Evolutionary conservation across 2,888 invertebrate species (phyloP).

Genomic region (Meteorus colon): DNA sequence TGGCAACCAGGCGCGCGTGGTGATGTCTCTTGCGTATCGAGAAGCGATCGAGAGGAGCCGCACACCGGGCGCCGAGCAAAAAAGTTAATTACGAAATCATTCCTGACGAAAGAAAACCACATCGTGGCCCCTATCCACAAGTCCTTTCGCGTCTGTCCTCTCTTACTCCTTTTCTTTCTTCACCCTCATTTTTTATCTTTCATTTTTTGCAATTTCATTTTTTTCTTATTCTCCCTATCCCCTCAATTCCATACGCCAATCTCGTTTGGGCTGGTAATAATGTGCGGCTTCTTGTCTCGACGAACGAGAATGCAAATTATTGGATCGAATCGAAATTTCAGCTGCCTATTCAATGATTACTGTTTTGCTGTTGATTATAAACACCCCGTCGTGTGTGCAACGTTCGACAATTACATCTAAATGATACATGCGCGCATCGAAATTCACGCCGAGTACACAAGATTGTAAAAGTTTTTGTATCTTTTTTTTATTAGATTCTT

Average conservation of each 20-base stretch:
- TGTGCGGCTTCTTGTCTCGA: constrained; percentile 64
- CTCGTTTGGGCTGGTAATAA: constrained; percentile 64
- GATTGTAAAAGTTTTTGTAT: too few species aligned
- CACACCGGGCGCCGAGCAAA: constrained; percentile 54
- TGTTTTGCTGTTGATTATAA: constrained; percentile 34
- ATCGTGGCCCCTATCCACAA: constrained; percentile 38
- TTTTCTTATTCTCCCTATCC: constrained; percentile 37
- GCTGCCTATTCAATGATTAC: constrained; percentile 54
- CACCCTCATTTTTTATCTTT: constrained; percentile 36
- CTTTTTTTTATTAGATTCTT: too few species aligned
- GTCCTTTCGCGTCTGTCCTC: constrained; percentile 46
- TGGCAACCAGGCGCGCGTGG: background rate
- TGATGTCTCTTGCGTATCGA: constrained; percentile 26
- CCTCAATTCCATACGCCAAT: constrained; percentile 60
- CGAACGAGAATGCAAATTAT: constrained; percentile 70
- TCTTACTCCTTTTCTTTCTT: constrained; percentile 27
- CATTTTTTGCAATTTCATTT: background rate
- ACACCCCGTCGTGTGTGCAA: background rate
- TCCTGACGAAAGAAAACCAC: constrained; percentile 58
- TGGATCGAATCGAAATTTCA: constrained; percentile 61
- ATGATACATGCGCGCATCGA: background rate
- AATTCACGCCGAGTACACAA: too few species aligned
- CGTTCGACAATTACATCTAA: background rate
- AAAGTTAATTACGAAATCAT: constrained; percentile 68
- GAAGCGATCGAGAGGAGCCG: constrained; percentile 34